Conservation (phyloP, 2,797 vertebrate genomes). For the Macrochelys suwanniensis region DNA sequence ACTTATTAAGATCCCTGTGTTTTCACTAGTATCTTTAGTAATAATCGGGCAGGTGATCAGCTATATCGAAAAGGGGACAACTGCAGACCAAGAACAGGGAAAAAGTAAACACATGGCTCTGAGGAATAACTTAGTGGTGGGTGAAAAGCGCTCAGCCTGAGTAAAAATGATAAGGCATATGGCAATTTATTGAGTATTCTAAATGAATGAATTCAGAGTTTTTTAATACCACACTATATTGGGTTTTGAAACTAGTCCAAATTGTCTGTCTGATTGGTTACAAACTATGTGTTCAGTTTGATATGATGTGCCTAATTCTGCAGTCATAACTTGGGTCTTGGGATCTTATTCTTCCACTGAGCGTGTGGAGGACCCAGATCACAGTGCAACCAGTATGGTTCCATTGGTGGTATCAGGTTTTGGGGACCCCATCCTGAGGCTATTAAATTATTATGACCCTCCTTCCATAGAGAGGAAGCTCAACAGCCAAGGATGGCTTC, state of each 20-base stretch:
- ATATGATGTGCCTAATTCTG: background rate
- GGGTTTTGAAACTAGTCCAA: background rate
- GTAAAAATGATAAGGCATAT: background rate
- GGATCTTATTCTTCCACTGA: background rate
- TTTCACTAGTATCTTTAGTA: background rate
- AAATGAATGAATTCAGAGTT: background rate
- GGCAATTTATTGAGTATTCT: background rate
- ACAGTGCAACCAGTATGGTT: background rate
- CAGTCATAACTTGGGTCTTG: background rate
- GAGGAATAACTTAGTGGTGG: background rate
- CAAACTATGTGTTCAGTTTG: background rate
- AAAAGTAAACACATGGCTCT: background rate
- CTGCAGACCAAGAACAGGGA: background rate
- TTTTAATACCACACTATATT: background rate
- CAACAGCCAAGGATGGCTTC: background rate
- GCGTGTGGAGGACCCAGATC: background rate
- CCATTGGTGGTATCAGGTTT: background rate
- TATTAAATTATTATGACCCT: background rate
- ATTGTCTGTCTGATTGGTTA: background rate
- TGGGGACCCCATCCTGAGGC: background rate
- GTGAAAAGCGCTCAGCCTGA: background rate
- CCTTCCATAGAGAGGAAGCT: background rate
- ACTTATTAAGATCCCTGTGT: background rate
- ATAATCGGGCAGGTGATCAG: background rate
- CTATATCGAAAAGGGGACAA: background rate